phyloP scores from a whole-genome alignment of 2,888 invertebrate genomes.

The Drosophila seclusa region DNA sequence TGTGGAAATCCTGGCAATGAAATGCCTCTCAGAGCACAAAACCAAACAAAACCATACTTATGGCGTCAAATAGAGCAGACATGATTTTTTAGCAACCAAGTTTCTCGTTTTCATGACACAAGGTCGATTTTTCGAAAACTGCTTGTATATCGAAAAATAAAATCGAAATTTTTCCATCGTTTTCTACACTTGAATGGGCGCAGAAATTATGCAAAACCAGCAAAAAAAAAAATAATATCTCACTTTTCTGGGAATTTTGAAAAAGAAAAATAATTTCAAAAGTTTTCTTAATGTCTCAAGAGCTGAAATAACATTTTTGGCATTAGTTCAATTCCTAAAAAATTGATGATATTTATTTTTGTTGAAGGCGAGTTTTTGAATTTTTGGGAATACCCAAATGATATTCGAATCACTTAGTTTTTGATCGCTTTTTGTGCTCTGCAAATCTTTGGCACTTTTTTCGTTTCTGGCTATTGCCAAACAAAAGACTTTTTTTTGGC shows the following conservation, averaged over 20 bases:
- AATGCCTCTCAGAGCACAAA: conserved; percentile 15
- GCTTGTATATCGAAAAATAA: background rate
- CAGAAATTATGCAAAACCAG: background rate
- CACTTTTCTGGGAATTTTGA: background rate
- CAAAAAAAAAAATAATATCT: too few species aligned
- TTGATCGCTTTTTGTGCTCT: background rate
- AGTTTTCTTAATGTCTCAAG: background rate
- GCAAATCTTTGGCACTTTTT: background rate
- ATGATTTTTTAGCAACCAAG: background rate
- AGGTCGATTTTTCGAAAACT: background rate
- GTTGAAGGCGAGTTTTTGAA: background rate
- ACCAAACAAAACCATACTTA: background rate
- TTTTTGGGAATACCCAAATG: background rate
- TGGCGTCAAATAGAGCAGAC: background rate
- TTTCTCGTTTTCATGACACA: background rate
- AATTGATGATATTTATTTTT: background rate
- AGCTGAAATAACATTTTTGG: background rate
- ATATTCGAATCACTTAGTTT: background rate
- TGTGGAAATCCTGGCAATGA: conserved; percentile 58
- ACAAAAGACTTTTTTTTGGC: conserved; percentile 13
- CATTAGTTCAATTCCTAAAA: background rate
- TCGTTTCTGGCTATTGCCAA: background rate
- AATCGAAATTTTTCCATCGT: background rate
- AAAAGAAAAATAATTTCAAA: background rate
- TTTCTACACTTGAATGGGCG: background rate